Base-by-base conservation (phyloP, 2,888 invertebrate species). In the Uropetala carovei region DNA sequence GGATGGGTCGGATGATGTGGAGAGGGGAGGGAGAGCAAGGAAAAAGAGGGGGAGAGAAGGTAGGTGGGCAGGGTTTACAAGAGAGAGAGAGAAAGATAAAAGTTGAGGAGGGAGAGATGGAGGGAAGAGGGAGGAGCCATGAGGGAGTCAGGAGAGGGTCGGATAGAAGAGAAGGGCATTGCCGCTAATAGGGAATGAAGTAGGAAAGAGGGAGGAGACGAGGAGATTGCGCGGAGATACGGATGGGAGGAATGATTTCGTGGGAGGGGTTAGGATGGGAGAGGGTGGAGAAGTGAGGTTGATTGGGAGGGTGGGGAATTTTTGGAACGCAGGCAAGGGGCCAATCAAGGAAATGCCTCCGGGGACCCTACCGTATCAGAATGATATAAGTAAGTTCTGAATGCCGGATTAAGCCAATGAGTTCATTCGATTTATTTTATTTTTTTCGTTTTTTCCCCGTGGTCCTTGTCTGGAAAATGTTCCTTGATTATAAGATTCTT, bases 361-460 rank as follows among this genome's bases (percentile, higher is more conserved):
- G 16, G 86, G 86, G 86, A 86, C 30, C 16, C 60, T 22, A 59
- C 30, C 60, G 59, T 30, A 60, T 27, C 86, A 60, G 86, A 86
- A 86, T 59, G 30, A 60, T 57, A 57, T 86, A 60, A 86, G 86
- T 86, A 60, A 60, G 60, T 60, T 60, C 60, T 16, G 60, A 86
- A 60, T 86, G 30, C 60, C 86, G 60, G 27, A 86, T 86, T 86
- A 86, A 59, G 86, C 60, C 86, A 60, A 86, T 86, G 60, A 22
- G 59, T 22, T 27, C 0, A n/a, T 22, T 68, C 16, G 59, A 60
- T 60, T 86, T 60, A 59, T 30, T 86, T 86, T 56, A n/a, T n/a
- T 30, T 86, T 86, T 58, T 86, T 60, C 86, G 64, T 64, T 64
- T 64, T 64, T 16, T 68, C 18, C 9, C 68, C 68, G 68, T 68